Evolutionary conservation across 1,140 invertebrate species (phyloP), one percentile per base, ranked within the genome.

Genomic region (Thalassaphorura encarpata): DNA sequence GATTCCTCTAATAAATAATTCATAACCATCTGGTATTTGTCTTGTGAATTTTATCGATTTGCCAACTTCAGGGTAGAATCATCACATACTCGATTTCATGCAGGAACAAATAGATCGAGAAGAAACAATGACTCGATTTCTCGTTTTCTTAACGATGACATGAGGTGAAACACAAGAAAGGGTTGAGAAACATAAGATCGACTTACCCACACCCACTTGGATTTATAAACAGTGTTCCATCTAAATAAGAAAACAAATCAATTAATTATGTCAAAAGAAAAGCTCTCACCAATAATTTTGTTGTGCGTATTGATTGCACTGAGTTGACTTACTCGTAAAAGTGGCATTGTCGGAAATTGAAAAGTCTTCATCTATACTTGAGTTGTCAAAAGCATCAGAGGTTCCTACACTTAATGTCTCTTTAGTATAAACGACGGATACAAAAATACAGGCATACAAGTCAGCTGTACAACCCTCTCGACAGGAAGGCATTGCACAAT

Each of bases 381-480:
- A 36, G n/a, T 36, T 36, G 33, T n/a, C n/a, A n/a, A 36, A 36
- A 36, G 11, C n/a, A n/a, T n/a, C n/a, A 11, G 11, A n/a, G 33
- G 11, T 36, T 36, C n/a, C 11, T 11, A 11, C n/a, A 11, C 33
- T 11, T 11, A n/a, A n/a, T 36, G 11, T 11, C 11, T 36, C 31
- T 19, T 51, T 27, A 18, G n/a, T 78, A 65, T 87, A 90, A 62
- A 80, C 82, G 48, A 90, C 87, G 72, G 86, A 88, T 52, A 91
- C 81, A 69, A 89, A 86, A 8, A 83, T 86, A 71, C 88, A 91
- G 57, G 80, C 78, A 72, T 88, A 90, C 42, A 87, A 79, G 72
- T 89, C 87, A 66, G 83, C 86, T 39, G 88, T 90, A 71, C 88
- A 91, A 6, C 88, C 88, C 70, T 89, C 86, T 33, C 87, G 76